phyloP scores from a whole-genome alignment of 2,797 vertebrate species.

The Pteronotus mesoamericanus region DNA sequence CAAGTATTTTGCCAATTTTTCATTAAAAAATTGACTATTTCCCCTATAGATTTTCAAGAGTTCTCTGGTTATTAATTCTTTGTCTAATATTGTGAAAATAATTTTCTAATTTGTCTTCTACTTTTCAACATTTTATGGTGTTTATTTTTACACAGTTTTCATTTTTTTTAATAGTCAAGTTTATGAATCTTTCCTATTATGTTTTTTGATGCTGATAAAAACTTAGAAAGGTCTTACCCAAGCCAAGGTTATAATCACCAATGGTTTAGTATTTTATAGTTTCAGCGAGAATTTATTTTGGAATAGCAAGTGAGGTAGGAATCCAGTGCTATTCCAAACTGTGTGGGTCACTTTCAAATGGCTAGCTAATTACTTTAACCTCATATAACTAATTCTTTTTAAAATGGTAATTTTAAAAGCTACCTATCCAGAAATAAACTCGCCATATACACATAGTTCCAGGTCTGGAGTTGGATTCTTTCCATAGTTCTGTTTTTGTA shows the following conservation, averaged over 20 bases:
- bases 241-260: not conserved
- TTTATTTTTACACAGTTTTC: constrained; percentile 57
- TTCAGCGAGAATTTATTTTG: constrained; percentile 30
- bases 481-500: not conserved
- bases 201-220: constrained; percentile 6
- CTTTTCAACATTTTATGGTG: constrained; percentile 46
- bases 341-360: not conserved
- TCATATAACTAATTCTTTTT: not conserved
- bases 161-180: constrained; percentile 43
- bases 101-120: constrained; percentile 43
- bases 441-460: not conserved
- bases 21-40: constrained; percentile 67
- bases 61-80: constrained; percentile 58
- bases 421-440: not conserved
- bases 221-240: constrained; percentile 18
- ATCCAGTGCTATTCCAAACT: not conserved
- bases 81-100: constrained; percentile 58
- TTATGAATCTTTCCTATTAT: not conserved
- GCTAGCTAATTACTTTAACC: not conserved
- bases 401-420: not conserved
- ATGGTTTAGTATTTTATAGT: not conserved
- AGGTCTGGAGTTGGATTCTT: not conserved
- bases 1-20: constrained; percentile 47
- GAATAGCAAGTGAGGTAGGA: not conserved
- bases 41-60: constrained; percentile 55